A percentile compares a stretch with the other conserved stretches of the same genome.
Evolutionary conservation across 2,888 invertebrate species (phyloP).

Genomic region (Philopedon plagiatum): DNA sequence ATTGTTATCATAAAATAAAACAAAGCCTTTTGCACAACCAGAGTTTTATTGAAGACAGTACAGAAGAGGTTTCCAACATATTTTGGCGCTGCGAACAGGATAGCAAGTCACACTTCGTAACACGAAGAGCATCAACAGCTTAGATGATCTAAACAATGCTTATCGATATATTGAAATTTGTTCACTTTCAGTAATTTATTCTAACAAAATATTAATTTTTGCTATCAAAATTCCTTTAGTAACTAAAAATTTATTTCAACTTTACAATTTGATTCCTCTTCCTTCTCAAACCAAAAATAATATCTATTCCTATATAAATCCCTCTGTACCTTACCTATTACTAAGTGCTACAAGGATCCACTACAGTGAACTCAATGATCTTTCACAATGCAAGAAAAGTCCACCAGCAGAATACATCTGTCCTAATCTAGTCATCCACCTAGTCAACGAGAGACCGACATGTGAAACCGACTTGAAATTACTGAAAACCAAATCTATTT

Average conservation of each 20-base stretch:
- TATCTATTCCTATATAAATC: constrained; percentile 16
- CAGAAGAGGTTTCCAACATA: too few species aligned
- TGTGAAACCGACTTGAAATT: constrained; percentile 12
- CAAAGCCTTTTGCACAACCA: too few species aligned
- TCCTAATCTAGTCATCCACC: not conserved
- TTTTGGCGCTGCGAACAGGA: too few species aligned
- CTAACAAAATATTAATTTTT: constrained; percentile 41
- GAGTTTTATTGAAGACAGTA: too few species aligned
- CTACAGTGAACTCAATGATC: not conserved
- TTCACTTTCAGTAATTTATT: constrained; percentile 39
- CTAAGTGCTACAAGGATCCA: too few species aligned
- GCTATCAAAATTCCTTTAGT: constrained; percentile 37
- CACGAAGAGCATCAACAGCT: too few species aligned
- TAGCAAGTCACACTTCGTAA: too few species aligned
- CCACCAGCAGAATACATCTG: not conserved
- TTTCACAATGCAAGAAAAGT: not conserved
- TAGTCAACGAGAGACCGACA: constrained; percentile 4
- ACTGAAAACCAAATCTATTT: not conserved
- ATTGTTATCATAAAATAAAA: too few species aligned
- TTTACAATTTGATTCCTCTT: constrained; percentile 24
- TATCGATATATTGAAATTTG: constrained; percentile 42
- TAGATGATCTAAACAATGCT: too few species aligned
- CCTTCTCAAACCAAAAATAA: not conserved
- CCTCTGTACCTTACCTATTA: not conserved
- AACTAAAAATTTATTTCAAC: constrained; percentile 15